Percentiles rank a stretch among this genome's conserved stretches.
Conservation (phyloP, 2,113 vertebrate genomes). For the Casuarius casuarius region DNA sequence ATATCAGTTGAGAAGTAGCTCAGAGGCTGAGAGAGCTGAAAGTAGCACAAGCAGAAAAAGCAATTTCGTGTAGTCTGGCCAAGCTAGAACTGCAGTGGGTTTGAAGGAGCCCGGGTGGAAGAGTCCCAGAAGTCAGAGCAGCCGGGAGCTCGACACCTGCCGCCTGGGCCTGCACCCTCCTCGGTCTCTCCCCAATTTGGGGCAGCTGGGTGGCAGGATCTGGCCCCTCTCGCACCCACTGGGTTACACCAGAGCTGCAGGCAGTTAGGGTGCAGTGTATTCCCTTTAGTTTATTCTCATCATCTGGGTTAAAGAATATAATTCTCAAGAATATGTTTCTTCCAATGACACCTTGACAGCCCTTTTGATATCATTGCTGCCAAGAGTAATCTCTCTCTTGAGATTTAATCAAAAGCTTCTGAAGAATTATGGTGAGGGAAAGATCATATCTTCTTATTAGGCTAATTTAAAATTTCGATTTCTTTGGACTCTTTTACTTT, state of each 20-base stretch:
- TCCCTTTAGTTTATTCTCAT: background rate
- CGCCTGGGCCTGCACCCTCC: background rate
- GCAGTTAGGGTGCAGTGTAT: background rate
- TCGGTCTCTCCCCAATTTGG: background rate
- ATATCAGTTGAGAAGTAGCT: background rate
- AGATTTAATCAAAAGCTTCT: background rate
- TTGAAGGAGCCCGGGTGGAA: accelerated
- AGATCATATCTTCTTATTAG: background rate
- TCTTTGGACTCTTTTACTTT: background rate
- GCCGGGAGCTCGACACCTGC: background rate
- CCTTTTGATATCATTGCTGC: background rate
- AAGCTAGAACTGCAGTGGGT: background rate
- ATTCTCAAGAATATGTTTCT: background rate
- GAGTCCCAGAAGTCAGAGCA: background rate
- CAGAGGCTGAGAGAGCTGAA: background rate
- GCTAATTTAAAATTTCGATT: background rate
- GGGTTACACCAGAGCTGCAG: background rate
- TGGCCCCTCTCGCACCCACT: background rate
- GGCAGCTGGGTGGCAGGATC: background rate
- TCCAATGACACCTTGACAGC: background rate
- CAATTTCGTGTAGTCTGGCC: background rate
- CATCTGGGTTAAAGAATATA: background rate
- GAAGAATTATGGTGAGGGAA: background rate
- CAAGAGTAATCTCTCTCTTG: background rate
- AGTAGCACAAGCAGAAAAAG: background rate